These are phyloP conservation scores for Epinephelus fuscoguttatus DNA, from an alignment of 2,113 vertebrate genomes.

Conservation along the genomic window DNA sequence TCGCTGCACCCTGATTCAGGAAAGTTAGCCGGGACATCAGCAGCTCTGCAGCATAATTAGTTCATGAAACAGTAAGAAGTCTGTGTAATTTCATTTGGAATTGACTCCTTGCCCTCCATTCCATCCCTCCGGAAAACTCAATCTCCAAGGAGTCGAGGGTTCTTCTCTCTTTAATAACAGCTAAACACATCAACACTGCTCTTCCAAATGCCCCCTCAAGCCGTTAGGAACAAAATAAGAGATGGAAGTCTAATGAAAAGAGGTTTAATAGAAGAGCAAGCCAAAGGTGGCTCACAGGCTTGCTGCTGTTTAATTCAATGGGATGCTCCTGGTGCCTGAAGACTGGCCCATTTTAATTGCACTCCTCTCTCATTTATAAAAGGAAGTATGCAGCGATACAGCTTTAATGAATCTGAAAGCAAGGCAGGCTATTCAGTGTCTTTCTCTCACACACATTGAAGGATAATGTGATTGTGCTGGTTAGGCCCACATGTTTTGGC, in stretches of 20 bases:
- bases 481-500: slow-evolving; percentile 44
- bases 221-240: slow-evolving; percentile 74
- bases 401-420: slow-evolving; percentile 69
- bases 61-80: slow-evolving; percentile 71
- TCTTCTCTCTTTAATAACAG: slow-evolving; percentile 76
- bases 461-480: slow-evolving; percentile 65
- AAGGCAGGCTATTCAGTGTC: slow-evolving; percentile 62
- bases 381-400: slow-evolving; percentile 63
- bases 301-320: slow-evolving; percentile 78
- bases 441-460: slow-evolving; percentile 49
- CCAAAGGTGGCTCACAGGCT: slow-evolving; percentile 76
- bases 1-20: slow-evolving; percentile 21
- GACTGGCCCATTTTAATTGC: slow-evolving; percentile 77
- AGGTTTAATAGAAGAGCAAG: slow-evolving; percentile 77
- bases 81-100: slow-evolving; percentile 77
- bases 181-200: slow-evolving; percentile 79
- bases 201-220: slow-evolving; percentile 57
- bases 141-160: slow-evolving; percentile 70
- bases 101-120: slow-evolving; percentile 69
- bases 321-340: slow-evolving; percentile 72
- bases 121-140: slow-evolving; percentile 69
- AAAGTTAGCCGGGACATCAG: slow-evolving; percentile 59
- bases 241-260: slow-evolving; percentile 82
- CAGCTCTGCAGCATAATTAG: slow-evolving; percentile 67
- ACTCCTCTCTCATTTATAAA: slow-evolving; percentile 70